phyloP scores from a whole-genome alignment of 2,888 invertebrate species.

The Harpagoxenus sublaevis region DNA sequence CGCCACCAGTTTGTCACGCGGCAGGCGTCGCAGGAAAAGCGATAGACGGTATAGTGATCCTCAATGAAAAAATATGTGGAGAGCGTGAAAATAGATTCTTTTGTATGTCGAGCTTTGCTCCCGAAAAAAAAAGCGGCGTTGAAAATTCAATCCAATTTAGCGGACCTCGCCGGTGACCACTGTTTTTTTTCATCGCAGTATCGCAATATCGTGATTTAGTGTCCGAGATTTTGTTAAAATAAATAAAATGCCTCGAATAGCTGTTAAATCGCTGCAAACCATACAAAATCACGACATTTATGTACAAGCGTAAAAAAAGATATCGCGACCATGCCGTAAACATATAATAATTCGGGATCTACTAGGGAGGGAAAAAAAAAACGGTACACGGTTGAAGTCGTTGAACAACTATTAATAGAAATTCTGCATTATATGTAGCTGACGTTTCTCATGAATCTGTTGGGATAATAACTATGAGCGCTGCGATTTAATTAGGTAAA shows the following conservation, averaged over 20 bases:
- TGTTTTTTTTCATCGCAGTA: constrained; percentile 4
- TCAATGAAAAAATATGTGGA: neutral
- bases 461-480: neutral
- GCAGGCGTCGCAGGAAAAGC: neutral
- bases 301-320: neutral
- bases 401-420: neutral
- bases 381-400: too few relatives aligned
- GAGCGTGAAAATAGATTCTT: constrained; percentile 6
- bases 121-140: constrained; percentile 30
- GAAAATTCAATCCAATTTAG: constrained; percentile 54
- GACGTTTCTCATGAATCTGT: neutral
- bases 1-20: neutral
- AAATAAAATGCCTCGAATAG: constrained; percentile 31
- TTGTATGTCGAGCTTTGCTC: neutral
- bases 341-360: neutral
- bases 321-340: neutral
- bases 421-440: neutral
- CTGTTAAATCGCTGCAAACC: constrained; percentile 24
- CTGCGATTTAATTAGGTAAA: constrained; percentile 29
- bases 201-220: constrained; percentile 20
- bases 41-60: neutral
- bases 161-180: constrained; percentile 19
- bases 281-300: neutral
- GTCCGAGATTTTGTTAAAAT: constrained; percentile 30
- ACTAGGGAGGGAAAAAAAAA: neutral